Evolutionary conservation across 2,797 vertebrate species (phyloP), one percentile per base, ranked within the genome.

Genomic region (Anomalospiza imberbis): DNA sequence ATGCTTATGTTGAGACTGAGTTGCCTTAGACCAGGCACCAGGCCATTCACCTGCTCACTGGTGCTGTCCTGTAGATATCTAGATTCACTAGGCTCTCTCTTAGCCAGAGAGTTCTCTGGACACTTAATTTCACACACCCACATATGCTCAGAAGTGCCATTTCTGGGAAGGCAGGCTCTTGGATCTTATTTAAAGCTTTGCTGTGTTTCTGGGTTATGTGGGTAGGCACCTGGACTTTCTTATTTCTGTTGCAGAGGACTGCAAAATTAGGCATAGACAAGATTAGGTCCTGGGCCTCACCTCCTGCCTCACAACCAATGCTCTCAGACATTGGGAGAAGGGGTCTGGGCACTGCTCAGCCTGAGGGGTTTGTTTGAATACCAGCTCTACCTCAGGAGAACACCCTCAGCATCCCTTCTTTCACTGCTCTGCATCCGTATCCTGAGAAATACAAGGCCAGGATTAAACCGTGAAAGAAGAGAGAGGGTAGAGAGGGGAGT

Each of bases 181-280:
- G 42, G 63, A 47, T 78, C 36, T 84, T 85, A 82, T 38, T 76
- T 93, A 89, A 93, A 87, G 80, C 88, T 83, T 72, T 42, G 17
- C 75, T 80, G 32, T 76, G 76, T 70, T 88, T 84, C 77, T 95
- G 77, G n/a, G 63, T 93, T 85, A 20, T 85, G 71, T 67, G 80
- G 45, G 71, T 53, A 76, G 88, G 67, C 83, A 85, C 60, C 88
- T 93, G 91, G 74, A 38, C 60, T 84, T 48, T 42, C 34, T 78
- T 82, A 36, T 54, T 94, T 85, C 40, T 94, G 16, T 86, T 75
- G 36, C 36, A 90, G 44, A 31, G 40, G 28, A 42, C 40, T 88
- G 44, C 85, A 81, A 66, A 83, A 54, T 77, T 45, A 63, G 44
- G 16, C 71, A 15, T 4, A 21, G 80, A 29, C 26, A 42, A 63